Percentiles rank a stretch among this genome's conserved stretches.
Conservation (phyloP, 2,113 vertebrate genomes). For the Andinoacara biseriatus region DNA sequence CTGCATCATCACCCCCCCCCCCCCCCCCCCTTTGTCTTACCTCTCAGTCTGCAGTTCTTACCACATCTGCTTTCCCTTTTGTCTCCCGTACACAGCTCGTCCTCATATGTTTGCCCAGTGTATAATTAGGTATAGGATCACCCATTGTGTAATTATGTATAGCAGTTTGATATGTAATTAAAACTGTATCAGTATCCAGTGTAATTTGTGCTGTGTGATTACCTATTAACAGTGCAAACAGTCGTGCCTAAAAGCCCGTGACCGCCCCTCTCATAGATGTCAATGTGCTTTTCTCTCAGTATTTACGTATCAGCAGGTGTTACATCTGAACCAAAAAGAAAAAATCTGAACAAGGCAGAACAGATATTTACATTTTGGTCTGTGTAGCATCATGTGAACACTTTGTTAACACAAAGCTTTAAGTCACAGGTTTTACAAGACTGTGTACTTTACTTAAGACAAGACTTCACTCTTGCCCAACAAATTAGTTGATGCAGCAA, state of each 20-base stretch:
- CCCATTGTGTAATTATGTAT: conserved; percentile 79
- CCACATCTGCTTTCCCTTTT: conserved; percentile 60
- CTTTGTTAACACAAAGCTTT: conserved; percentile 8
- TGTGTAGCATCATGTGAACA: not conserved
- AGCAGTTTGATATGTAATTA: conserved; percentile 80
- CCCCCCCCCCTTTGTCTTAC: not conserved
- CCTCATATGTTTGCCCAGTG: conserved; percentile 73
- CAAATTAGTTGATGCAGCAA: conserved; percentile 7
- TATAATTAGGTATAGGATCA: conserved; percentile 79
- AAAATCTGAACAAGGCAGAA: not conserved
- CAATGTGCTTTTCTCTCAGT: conserved; percentile 36
- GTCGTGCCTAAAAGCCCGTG: conserved; percentile 73
- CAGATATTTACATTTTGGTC: not conserved
- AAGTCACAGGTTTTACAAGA: conserved; percentile 3
- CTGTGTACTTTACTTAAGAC: conserved; percentile 13
- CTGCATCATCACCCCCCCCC: too few species aligned
- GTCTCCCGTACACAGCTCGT: conserved; percentile 52
- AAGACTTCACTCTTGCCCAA: conserved; percentile 8
- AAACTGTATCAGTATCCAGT: conserved; percentile 75
- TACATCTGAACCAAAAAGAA: not conserved
- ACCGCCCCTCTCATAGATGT: conserved; percentile 68
- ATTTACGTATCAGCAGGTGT: conserved; percentile 52
- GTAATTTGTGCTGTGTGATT: conserved; percentile 76
- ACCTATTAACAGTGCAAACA: conserved; percentile 77
- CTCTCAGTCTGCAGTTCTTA: conserved; percentile 15